Conservation (phyloP, 2,797 vertebrate genomes). For the Austrolebias charrua region DNA sequence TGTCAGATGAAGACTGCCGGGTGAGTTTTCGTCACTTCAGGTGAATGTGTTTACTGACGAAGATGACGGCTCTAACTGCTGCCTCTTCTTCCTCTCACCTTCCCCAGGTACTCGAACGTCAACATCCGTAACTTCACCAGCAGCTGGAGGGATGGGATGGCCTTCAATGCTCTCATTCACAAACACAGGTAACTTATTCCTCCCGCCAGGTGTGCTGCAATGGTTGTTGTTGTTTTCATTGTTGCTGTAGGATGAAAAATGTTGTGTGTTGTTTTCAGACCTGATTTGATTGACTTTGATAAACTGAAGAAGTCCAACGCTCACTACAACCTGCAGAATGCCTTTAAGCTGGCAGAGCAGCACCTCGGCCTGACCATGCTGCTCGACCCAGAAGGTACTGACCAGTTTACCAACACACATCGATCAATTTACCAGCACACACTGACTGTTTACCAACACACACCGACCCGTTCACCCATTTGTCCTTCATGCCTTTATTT, state of each 20-base stretch:
- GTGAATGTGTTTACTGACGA: not conserved
- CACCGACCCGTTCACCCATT: not conserved
- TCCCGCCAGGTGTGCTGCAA: not conserved
- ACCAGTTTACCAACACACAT: slow-evolving; percentile 10
- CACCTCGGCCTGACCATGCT: slow-evolving; percentile 95
- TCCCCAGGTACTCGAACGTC: slow-evolving; percentile 88
- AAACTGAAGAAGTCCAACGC: slow-evolving; percentile 97
- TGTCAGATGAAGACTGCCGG: slow-evolving; percentile 99
- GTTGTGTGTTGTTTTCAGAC: slow-evolving; percentile 69
- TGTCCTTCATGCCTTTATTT: not conserved
- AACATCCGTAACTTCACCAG: slow-evolving; percentile 95
- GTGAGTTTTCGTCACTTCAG: slow-evolving; percentile 72
- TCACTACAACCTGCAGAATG: slow-evolving; percentile 97
- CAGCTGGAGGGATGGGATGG: slow-evolving; percentile 95
- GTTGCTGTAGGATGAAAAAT: not conserved
- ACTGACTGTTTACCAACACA: not conserved
- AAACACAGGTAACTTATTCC: slow-evolving; percentile 77
- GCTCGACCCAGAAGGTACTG: slow-evolving; percentile 89
- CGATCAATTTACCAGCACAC: slow-evolving; percentile 7
- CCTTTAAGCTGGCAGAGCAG: slow-evolving; percentile 95
- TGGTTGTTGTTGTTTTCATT: not conserved
- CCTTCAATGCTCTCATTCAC: slow-evolving; percentile 94
- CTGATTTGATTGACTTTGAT: slow-evolving; percentile 96
- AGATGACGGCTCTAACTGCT: not conserved
- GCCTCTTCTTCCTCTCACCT: not conserved